phyloP scores from a whole-genome alignment of 2,797 vertebrate species.

The Perodicticus potto region DNA sequence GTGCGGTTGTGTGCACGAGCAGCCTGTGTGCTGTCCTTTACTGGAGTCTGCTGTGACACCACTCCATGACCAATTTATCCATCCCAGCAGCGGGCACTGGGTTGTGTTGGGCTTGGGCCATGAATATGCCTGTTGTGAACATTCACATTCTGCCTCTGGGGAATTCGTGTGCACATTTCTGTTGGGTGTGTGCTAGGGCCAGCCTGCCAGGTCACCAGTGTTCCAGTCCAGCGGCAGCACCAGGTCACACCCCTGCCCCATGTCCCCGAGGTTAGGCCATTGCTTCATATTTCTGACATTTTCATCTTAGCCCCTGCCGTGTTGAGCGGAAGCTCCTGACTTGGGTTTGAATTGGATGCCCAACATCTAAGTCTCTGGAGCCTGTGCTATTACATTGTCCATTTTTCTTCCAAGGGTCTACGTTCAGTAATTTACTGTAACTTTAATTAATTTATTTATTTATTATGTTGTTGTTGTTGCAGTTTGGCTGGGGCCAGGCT shows the following conservation, averaged over 20 bases:
- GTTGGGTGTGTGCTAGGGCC: neutral
- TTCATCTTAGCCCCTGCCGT: neutral
- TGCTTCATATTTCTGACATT: neutral
- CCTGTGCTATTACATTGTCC: neutral
- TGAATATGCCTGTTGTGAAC: neutral
- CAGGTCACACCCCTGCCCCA: neutral
- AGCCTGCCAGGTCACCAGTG: neutral
- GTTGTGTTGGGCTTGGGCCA: too few species aligned
- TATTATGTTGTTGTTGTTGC: too few species aligned
- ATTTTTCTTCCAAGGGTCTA: neutral
- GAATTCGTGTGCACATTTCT: neutral
- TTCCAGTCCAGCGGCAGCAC: neutral
- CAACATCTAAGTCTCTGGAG: neutral
- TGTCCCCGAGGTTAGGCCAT: neutral
- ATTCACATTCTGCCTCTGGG: neutral
- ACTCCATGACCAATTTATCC: neutral
- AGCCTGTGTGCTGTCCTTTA: accelerated
- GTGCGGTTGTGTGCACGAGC: too few species aligned
- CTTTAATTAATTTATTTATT: too few species aligned
- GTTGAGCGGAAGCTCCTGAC: neutral
- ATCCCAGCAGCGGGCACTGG: neutral
- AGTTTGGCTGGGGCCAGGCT: too few species aligned
- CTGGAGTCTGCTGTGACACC: neutral
- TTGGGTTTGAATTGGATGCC: neutral
- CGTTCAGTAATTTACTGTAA: accelerated